Evolutionary conservation across 2,113 vertebrate species (phyloP).

Genomic region (Montifringilla adamsi): DNA sequence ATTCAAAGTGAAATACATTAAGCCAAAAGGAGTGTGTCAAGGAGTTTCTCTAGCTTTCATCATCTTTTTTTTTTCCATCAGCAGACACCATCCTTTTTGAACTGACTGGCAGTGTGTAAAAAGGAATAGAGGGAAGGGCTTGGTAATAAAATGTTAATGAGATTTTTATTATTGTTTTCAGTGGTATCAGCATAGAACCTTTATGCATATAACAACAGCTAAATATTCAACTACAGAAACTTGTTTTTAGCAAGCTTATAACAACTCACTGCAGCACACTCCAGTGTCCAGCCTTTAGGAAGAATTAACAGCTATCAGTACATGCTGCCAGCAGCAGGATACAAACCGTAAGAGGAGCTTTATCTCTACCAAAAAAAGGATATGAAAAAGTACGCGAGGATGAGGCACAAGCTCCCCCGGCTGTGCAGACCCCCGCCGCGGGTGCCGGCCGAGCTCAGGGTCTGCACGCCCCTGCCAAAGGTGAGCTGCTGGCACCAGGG

Average conservation of each 20-base stretch:
- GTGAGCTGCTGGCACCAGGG: not conserved
- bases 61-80: not conserved
- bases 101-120: not conserved
- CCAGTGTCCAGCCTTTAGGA: not conserved
- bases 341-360: not conserved
- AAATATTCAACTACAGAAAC: not conserved
- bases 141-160: not conserved
- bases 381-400: slow-evolving; percentile 21
- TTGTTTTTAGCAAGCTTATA: not conserved
- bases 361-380: not conserved
- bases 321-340: not conserved
- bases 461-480: not conserved
- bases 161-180: slow-evolving; percentile 15
- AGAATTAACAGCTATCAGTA: not conserved
- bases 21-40: slow-evolving; percentile 14
- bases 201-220: not conserved
- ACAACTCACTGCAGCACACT: not conserved
- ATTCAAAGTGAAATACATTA: slow-evolving; percentile 45
- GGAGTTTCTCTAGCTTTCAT: slow-evolving; percentile 56
- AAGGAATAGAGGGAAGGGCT: slow-evolving; percentile 17
- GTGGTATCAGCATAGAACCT: not conserved
- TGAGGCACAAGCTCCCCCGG: slow-evolving; percentile 16
- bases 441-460: not conserved
- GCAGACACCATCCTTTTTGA: not conserved
- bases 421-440: not conserved